Base-by-base conservation (phyloP, 2,113 vertebrate species). In the Corydoras maculifer region DNA sequence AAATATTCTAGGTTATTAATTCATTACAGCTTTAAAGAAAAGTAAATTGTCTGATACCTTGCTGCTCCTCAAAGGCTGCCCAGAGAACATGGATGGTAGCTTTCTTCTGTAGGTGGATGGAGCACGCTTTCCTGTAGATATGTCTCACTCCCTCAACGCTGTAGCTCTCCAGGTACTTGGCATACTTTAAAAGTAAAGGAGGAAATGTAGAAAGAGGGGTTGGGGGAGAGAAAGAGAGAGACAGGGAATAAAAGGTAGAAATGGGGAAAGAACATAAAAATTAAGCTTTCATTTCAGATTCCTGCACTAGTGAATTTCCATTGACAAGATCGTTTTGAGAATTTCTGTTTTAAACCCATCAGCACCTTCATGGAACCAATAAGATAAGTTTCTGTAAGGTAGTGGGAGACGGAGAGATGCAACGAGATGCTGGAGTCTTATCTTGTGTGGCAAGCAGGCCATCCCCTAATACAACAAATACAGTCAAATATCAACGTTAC, bases 381-480 rank as follows among this genome's bases (percentile, higher is more conserved):
- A 91, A 98, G 96, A 98, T 95, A 98, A 99, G 95, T 93, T 95
- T 99, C 95, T 98, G 95, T 98, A 99, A 99, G 95, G 96, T 96
- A 97, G 95, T 89, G 87, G 89, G 86, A 89, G 95, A 95, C 94
- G 95, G 94, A 96, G 95, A 95, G 96, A 97, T 97, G 96, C 94
- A 98, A 97, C 95, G 94, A 91, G 91, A 98, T 97, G 95, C 95
- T 95, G 96, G 93, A 93, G 93, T 98, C 96, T 98, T 91, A 97
- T 97, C 96, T 97, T 95, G 96, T 96, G 94, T 98, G 97, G 95
- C 96, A 97, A 97, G 95, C 96, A 94, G 96, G 94, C 94, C 96
- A 97, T 98, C 96, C 93, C 96, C 96, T 99, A 99, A 99, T 99
- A 94, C 95, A 98, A 99, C 95, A 99, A 92, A 98, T 98, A 98